These are phyloP conservation scores for Bagarius yarrelli DNA, from an alignment of 2,113 vertebrate genomes.

Conservation along the genomic window DNA sequence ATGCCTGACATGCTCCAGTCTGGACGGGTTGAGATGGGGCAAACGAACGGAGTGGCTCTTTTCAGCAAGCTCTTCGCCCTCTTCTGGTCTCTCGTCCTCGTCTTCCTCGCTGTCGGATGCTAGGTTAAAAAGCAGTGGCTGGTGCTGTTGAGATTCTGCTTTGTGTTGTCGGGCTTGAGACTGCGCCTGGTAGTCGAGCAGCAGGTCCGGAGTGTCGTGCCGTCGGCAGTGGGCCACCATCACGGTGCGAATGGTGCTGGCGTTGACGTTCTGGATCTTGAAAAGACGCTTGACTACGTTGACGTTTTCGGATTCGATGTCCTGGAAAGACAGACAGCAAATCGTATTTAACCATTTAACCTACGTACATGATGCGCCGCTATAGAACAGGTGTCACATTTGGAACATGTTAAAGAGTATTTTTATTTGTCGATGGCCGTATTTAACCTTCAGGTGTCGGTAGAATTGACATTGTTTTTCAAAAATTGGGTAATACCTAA, in stretches of 20 bases:
- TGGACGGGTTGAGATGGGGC: conserved; percentile 51
- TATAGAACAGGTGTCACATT: too few relatives aligned
- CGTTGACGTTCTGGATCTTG: conserved; percentile 96
- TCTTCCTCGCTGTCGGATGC: conserved; percentile 72
- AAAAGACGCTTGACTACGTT: conserved; percentile 98
- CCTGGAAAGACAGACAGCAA: conserved; percentile 64
- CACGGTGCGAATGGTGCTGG: conserved; percentile 92
- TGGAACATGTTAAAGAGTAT: too few relatives aligned
- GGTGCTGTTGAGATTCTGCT: conserved; percentile 50
- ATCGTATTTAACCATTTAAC: not conserved
- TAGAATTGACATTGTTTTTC: too few relatives aligned
- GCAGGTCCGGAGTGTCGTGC: conserved; percentile 81
- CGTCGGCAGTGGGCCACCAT: conserved; percentile 94
- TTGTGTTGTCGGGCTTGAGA: conserved; percentile 59
- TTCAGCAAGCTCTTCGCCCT: conserved; percentile 53
- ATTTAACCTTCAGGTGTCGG: too few relatives aligned
- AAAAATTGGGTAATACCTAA: too few relatives aligned
- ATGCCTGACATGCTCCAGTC: conserved; percentile 70
- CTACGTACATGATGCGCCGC: not conserved
- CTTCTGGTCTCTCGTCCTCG: conserved; percentile 48
- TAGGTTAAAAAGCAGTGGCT: conserved; percentile 75
- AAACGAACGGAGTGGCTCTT: conserved; percentile 35
- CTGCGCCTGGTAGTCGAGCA: conserved; percentile 79
- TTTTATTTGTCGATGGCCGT: too few relatives aligned
- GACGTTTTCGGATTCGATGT: conserved; percentile 90